Evolutionary conservation across 2,888 invertebrate species (phyloP).

Genomic region (Hemicrepidius hirtus): DNA sequence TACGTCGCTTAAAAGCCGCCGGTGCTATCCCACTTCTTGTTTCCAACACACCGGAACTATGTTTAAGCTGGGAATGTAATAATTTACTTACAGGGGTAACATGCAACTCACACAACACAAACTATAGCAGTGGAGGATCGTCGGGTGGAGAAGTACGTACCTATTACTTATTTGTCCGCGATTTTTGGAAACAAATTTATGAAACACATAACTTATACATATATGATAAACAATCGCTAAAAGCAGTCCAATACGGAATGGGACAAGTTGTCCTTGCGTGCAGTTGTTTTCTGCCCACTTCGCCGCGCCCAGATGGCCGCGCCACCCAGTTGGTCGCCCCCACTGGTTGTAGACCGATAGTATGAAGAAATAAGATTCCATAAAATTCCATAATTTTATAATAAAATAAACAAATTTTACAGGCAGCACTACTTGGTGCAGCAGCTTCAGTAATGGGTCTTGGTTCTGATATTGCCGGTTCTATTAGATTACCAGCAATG

Average conservation of each 20-base stretch:
- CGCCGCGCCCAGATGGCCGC: too few species aligned
- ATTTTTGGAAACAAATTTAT: too few species aligned
- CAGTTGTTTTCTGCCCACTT: too few species aligned
- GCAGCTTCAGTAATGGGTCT: constrained; percentile 89
- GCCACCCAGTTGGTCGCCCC: too few species aligned
- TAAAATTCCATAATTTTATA: too few species aligned
- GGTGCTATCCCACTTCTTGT: constrained; percentile 90
- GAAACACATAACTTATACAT: too few species aligned
- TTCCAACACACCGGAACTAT: constrained; percentile 91
- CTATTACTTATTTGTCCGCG: background rate
- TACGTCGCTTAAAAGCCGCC: constrained; percentile 77
- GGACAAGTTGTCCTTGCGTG: too few species aligned
- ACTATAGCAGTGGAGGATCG: constrained; percentile 87
- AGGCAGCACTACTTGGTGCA: constrained; percentile 84
- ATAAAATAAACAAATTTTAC: too few species aligned
- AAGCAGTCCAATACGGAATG: too few species aligned
- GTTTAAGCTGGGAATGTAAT: constrained; percentile 89
- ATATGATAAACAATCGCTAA: too few species aligned
- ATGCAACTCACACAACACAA: constrained; percentile 87
- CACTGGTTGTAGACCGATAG: too few species aligned
- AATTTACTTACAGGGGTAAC: constrained; percentile 87
- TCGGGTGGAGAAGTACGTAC: constrained; percentile 87
- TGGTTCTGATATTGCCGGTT: constrained; percentile 93
- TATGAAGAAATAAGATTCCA: too few species aligned
- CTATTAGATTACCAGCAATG: constrained; percentile 90